A percentile compares a stretch with the other conserved stretches of the same genome.
phyloP scores from a whole-genome alignment of 2,797 vertebrate species.

The Hylomyscus alleni region DNA sequence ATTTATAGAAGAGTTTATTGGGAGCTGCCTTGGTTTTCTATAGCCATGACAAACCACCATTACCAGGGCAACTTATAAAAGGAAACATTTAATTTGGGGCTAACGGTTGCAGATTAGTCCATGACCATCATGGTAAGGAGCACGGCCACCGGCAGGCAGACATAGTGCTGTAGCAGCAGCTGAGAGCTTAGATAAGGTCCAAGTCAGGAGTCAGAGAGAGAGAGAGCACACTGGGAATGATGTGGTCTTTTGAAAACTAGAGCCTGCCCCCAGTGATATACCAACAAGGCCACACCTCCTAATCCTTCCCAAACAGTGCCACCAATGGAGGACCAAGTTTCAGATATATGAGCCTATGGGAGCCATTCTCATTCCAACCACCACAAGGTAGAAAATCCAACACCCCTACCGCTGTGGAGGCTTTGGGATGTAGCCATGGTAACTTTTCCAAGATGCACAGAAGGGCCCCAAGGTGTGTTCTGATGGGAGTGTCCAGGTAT shows the following conservation, averaged over 20 bases:
- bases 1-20: not conserved
- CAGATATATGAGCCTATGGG: not conserved
- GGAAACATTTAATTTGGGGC: not conserved
- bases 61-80: not conserved
- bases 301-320: not conserved
- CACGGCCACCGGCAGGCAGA: not conserved
- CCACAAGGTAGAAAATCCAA: not conserved
- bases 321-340: not conserved
- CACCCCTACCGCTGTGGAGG: not conserved
- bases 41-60: not conserved
- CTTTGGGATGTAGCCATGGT: not conserved
- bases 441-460: not conserved
- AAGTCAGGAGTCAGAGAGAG: not conserved
- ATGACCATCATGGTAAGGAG: not conserved
- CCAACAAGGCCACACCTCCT: not conserved
- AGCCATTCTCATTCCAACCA: too few relatives aligned
- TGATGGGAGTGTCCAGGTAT: not conserved
- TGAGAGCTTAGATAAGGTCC: not conserved
- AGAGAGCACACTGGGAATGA: not conserved
- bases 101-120: not conserved
- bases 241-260: not conserved
- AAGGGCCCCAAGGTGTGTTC: fast-evolving
- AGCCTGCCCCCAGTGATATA: not conserved
- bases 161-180: too few relatives aligned
- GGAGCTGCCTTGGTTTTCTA: not conserved